Conservation (phyloP, 2,888 invertebrate genomes). For the Alentia gelatinosa region DNA sequence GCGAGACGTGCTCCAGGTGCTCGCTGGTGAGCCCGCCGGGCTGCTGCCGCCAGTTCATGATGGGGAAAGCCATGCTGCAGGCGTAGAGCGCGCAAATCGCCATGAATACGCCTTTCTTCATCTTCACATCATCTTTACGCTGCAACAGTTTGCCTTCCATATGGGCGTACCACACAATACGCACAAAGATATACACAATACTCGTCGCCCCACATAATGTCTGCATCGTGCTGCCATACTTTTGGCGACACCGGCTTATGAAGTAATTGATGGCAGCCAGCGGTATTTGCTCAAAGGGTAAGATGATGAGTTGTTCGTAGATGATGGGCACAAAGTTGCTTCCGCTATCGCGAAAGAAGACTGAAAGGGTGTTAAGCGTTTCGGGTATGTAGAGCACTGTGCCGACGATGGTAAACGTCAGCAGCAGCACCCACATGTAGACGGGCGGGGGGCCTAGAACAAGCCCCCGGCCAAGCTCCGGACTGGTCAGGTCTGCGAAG, state of each 20-base stretch:
- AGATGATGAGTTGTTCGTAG: constrained; percentile 57
- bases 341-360: constrained; percentile 52
- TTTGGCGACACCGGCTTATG: constrained; percentile 58
- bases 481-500: constrained; percentile 46
- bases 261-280: constrained; percentile 63
- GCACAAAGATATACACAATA: constrained; percentile 61
- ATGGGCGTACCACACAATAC: constrained; percentile 65
- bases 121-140: constrained; percentile 55
- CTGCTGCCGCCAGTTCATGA: constrained; percentile 55
- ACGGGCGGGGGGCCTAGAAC: constrained; percentile 52
- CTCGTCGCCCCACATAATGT: constrained; percentile 57
- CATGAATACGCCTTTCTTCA: constrained; percentile 60
- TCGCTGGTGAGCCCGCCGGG: background rate
- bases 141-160: constrained; percentile 63
- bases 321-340: constrained; percentile 58
- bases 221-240: constrained; percentile 58
- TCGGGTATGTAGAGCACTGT: constrained; percentile 61
- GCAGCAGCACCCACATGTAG: constrained; percentile 56
- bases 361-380: constrained; percentile 62
- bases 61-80: constrained; percentile 62
- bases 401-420: constrained; percentile 61
- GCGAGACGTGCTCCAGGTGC: constrained; percentile 51
- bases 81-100: constrained; percentile 60
- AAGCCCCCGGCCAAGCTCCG: constrained; percentile 53
- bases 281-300: constrained; percentile 62